Conservation (phyloP, 2,888 invertebrate genomes). For the Xylota sylvarum region DNA sequence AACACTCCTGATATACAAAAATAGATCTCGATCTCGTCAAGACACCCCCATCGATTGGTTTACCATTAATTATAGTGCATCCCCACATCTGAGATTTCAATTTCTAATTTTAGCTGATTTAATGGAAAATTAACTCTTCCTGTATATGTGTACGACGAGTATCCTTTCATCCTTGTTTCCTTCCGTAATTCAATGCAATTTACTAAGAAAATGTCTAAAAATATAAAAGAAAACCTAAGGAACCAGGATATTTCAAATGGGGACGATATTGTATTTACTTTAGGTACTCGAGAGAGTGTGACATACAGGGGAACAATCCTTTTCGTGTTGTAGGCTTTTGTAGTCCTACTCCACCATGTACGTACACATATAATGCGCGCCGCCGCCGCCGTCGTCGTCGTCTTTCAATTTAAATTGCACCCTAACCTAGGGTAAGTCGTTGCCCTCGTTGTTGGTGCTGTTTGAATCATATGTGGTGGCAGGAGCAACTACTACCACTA, state of each 20-base stretch:
- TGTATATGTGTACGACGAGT: slow-evolving; percentile 19
- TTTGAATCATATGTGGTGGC: slow-evolving; percentile 42
- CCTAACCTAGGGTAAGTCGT: slow-evolving; percentile 74
- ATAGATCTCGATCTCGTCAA: slow-evolving; percentile 33
- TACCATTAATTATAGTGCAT: slow-evolving; percentile 56
- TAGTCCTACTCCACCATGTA: slow-evolving; percentile 19
- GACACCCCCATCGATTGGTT: slow-evolving; percentile 74
- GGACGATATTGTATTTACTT: slow-evolving; percentile 6
- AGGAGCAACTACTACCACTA: slow-evolving; percentile 42
- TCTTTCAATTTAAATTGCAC: slow-evolving; percentile 44
- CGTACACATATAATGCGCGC: not conserved
- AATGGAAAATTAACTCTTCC: slow-evolving; percentile 76
- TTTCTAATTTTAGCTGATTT: slow-evolving; percentile 70
- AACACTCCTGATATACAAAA: slow-evolving; percentile 52
- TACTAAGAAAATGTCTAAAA: slow-evolving; percentile 46
- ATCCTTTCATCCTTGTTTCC: slow-evolving; percentile 46
- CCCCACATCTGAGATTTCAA: slow-evolving; percentile 57
- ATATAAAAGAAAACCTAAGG: slow-evolving; percentile 51
- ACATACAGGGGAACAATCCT: slow-evolving; percentile 66
- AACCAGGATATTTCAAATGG: slow-evolving; percentile 30
- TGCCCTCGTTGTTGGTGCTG: slow-evolving; percentile 28
- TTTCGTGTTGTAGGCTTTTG: slow-evolving; percentile 12
- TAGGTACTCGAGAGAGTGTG: slow-evolving; percentile 34
- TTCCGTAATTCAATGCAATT: slow-evolving; percentile 35
- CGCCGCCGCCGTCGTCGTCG: no score